Base-by-base conservation (phyloP, 2,113 vertebrate genomes). In the Gasterosteus nipponicus region DNA sequence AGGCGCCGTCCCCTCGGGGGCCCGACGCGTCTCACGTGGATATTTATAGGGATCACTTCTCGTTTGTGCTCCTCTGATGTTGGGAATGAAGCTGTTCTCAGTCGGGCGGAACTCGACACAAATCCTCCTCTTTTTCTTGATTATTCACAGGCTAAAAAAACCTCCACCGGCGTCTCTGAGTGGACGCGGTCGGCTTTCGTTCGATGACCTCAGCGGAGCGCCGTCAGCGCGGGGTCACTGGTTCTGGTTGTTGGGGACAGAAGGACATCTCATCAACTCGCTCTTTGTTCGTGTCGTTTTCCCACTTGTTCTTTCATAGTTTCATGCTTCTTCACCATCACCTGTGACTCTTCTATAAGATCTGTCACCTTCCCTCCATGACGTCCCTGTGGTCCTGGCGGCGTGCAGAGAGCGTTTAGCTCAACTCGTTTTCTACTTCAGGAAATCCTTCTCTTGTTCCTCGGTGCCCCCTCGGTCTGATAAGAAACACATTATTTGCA, bases 401-500 rank as follows among this genome's bases (percentile, higher is more conserved):
- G 14, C 22, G 33, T 42, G 4, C 6, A 18, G 10, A 53, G 11
- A 44, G 3, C 47, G 29, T 72, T 62, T 42, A 10, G 0, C n/a
- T 18, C 63, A 53, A 78, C 29, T 73, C 63, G 49, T 35, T 35
- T 35, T 35, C 35, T 38, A 38, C 35, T 38, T 56, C 11, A 53
- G 59, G 60, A 51, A 75, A 58, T 54, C 77, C 46, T n/a, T 59
- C 42, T 46, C 49, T 67, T 46, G 41, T 67, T 1, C 22, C 74
- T 16, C 53, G 0, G 22, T 49, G 69, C 41, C 31, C 26, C 63
- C 42, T 66, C 22, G 4, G 1, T 38, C 59, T 53, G 73, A 82
- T 77, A 78, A 82, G 57, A 68, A 77, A 49, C 49, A 15, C 72
- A 74, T 38, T 72, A 51, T 78, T 77, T 78, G 61, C 22, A 0